Conservation (phyloP, 2,797 vertebrate species). For the Adrianichthys oophorus region DNA sequence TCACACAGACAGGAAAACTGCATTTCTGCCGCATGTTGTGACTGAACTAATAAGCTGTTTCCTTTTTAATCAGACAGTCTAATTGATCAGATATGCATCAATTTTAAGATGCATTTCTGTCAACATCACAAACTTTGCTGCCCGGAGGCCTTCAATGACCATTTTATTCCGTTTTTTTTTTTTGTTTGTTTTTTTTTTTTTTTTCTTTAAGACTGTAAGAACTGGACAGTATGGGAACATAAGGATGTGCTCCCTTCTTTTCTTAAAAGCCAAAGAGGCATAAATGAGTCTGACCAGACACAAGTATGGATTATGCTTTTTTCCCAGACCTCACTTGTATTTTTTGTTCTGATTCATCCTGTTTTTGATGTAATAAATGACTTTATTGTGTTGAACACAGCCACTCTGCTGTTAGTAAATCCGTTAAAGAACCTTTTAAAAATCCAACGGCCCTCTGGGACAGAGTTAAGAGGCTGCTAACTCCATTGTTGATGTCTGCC, state of each 20-base stretch:
- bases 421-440: not conserved
- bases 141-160: too few relatives aligned
- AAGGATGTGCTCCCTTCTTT: not conserved
- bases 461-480: constrained; percentile 2
- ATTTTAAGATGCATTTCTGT: not conserved
- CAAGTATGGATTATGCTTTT: not conserved
- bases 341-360: constrained; percentile 12
- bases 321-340: not conserved
- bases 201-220: not conserved
- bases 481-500: constrained; percentile 4
- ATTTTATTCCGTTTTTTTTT: too few relatives aligned
- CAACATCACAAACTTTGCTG: not conserved
- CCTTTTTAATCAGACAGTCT: not conserved
- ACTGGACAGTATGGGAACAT: too few relatives aligned
- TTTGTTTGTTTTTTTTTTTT: too few relatives aligned
- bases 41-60: not conserved
- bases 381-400: not conserved
- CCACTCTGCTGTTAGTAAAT: constrained; percentile 2
- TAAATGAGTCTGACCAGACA: too few relatives aligned
- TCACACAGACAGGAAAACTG: not conserved
- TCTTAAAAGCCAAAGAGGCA: not conserved
- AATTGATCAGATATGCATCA: not conserved
- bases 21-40: too few relatives aligned
- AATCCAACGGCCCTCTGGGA: not conserved
- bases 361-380: constrained; percentile 6